Evolutionary conservation across 2,888 invertebrate species (phyloP).

Genomic region (Amblyjoppa fuscipennis): DNA sequence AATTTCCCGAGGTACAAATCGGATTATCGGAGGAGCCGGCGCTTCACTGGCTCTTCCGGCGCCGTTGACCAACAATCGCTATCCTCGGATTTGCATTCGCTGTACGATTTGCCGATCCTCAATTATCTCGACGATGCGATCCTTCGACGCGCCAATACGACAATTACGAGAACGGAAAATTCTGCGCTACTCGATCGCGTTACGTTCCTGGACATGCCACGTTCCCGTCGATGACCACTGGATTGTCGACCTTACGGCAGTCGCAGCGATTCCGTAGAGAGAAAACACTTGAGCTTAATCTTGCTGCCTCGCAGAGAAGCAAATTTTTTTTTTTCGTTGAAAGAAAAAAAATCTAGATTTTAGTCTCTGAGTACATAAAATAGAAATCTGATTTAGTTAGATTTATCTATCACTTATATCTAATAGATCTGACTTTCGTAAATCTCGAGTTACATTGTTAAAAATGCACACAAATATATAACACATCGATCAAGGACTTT

Average conservation of each 20-base stretch:
- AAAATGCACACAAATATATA: neutral
- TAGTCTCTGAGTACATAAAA: neutral
- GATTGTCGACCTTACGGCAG: neutral
- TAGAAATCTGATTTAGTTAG: neutral
- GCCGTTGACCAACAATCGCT: neutral
- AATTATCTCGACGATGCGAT: neutral
- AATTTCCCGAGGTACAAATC: slow-evolving; percentile 62
- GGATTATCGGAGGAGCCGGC: slow-evolving; percentile 3
- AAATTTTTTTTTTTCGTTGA: neutral
- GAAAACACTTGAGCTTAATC: neutral
- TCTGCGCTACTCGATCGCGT: slow-evolving; percentile 37
- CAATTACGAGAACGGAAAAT: slow-evolving; percentile 20
- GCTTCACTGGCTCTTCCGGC: neutral
- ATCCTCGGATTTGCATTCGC: neutral
- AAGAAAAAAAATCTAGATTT: neutral
- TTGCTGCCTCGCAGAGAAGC: neutral
- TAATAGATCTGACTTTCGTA: too few relatives aligned
- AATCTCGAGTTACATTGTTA: too few relatives aligned
- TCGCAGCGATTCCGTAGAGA: neutral
- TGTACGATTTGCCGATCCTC: neutral
- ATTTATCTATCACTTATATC: neutral
- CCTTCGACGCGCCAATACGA: neutral
- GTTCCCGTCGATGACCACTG: neutral
- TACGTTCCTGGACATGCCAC: slow-evolving; percentile 23
- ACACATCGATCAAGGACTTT: neutral